Percentiles rank a stretch among this genome's conserved stretches.
These are phyloP conservation scores for Agriopis aurantiaria DNA, from an alignment of 2,888 invertebrate species.

Conservation along the genomic window DNA sequence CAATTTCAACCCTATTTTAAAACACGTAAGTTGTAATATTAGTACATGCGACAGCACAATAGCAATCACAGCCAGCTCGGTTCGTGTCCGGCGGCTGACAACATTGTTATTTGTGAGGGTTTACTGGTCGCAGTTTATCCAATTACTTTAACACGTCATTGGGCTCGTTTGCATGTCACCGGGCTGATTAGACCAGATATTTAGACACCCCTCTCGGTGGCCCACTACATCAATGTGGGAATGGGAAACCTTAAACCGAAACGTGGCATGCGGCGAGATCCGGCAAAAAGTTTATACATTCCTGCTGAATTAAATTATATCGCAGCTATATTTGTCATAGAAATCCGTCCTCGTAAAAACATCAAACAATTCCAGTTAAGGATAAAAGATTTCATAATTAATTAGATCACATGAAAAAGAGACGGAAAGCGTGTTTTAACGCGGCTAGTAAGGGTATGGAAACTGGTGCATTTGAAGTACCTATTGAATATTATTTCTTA, in stretches of 20 bases:
- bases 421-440: constrained; percentile 21
- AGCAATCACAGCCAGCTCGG: constrained; percentile 17
- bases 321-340: constrained; percentile 8
- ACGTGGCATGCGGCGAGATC: neutral
- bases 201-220: constrained; percentile 9
- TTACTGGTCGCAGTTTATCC: constrained; percentile 41
- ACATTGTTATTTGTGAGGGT: constrained; percentile 34
- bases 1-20: constrained; percentile 25
- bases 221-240: constrained; percentile 22
- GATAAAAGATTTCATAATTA: constrained; percentile 44
- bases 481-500: neutral
- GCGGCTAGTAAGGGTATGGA: constrained; percentile 18
- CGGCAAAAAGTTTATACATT: neutral
- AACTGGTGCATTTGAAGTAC: constrained; percentile 9
- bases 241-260: constrained; percentile 15
- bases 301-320: neutral
- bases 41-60: neutral
- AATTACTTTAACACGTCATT: constrained; percentile 38
- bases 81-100: constrained; percentile 36
- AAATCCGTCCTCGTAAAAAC: constrained; percentile 32
- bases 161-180: constrained; percentile 35
- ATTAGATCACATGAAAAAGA: constrained; percentile 39
- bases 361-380: constrained; percentile 17
- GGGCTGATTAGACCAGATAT: constrained; percentile 23
- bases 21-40: constrained; percentile 12